A percentile compares a stretch with the other conserved stretches of the same genome.
Conservation (phyloP, 1,140 invertebrate species). For the Gerris buenoi region DNA sequence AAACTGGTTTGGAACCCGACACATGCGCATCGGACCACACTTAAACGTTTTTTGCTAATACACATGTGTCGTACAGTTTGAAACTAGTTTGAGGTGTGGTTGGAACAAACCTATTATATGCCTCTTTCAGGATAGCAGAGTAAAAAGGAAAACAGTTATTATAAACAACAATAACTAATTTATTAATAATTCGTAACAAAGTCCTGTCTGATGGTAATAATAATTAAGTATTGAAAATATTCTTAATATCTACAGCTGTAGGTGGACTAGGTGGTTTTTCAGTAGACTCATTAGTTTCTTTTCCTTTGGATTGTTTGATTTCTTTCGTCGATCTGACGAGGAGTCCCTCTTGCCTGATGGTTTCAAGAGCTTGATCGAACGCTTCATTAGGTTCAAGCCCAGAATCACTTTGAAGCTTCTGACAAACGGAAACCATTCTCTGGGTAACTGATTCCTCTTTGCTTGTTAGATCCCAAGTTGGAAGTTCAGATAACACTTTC, state of each 20-base stretch:
- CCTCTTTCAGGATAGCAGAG: no score
- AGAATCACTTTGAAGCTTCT: not conserved
- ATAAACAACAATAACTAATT: no score
- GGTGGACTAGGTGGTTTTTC: not conserved
- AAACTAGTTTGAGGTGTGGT: no score
- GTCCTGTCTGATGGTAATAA: no score
- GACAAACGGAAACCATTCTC: not conserved
- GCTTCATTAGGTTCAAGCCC: constrained; percentile 5
- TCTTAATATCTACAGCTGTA: not conserved
- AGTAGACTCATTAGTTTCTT: not conserved
- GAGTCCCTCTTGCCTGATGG: not conserved
- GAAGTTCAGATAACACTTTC: not conserved
- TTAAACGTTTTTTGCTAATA: no score
- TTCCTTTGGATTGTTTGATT: not conserved
- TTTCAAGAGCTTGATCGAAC: constrained; percentile 3
- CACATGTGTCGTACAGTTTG: no score
- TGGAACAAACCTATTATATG: no score
- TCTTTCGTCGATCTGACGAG: not conserved
- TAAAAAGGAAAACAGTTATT: no score
- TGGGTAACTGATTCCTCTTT: not conserved
- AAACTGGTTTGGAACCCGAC: no score
- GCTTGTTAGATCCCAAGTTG: not conserved
- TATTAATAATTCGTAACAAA: no score
- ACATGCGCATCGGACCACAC: no score
- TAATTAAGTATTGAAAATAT: not conserved